Conservation (phyloP, 2,113 vertebrate genomes). For the Apodemus speciosus region DNA sequence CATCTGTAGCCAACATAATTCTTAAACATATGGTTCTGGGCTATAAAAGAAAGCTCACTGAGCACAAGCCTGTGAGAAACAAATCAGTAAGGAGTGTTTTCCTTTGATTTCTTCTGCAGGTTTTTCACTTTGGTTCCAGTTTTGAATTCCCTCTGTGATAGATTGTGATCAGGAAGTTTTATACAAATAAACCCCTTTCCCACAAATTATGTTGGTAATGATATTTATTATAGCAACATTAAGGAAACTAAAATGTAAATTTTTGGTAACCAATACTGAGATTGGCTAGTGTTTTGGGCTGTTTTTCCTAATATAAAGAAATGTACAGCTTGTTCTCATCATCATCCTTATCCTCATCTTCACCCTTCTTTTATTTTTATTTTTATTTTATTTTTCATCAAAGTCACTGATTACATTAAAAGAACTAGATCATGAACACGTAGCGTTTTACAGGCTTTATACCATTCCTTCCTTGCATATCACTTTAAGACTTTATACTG, state of each 20-base stretch:
- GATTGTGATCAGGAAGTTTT: neutral
- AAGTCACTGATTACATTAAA: no score
- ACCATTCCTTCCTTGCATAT: neutral
- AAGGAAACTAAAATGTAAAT: neutral
- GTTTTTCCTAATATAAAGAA: neutral
- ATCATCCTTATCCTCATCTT: rapidly evolving
- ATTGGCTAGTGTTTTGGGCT: neutral
- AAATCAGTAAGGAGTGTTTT: neutral
- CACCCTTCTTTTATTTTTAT: no score
- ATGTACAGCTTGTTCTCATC: neutral
- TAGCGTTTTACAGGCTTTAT: neutral
- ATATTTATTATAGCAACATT: neutral
- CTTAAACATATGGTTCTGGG: neutral
- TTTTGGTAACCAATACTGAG: neutral
- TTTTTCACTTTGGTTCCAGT: neutral
- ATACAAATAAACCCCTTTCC: neutral
- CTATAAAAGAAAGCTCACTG: neutral
- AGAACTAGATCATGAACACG: neutral
- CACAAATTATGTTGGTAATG: neutral
- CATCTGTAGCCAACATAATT: neutral
- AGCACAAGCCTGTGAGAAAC: neutral
- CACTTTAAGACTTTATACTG: neutral
- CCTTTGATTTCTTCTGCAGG: neutral
- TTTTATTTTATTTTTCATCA: neutral
- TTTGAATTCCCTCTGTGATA: neutral